Base-by-base conservation (phyloP, 2,797 vertebrate genomes). In the Knipowitschia caucasica region DNA sequence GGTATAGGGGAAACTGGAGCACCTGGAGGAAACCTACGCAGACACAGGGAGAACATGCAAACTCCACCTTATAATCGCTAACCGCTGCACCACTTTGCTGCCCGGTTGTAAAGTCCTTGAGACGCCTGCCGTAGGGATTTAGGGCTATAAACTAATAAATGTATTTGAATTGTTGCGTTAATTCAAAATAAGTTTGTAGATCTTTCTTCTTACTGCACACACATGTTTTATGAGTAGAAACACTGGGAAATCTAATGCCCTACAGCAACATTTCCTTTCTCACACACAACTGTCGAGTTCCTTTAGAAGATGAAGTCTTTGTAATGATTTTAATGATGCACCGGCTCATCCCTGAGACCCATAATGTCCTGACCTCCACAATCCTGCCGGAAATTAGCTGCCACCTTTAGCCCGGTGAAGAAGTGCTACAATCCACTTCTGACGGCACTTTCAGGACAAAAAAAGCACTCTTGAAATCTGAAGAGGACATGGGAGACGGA, bases 361-460 rank as follows among this genome's bases (percentile, higher is more conserved):
- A 52, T 7, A 1, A 38, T 20, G 53, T 18, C 29, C 4, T 56
- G 62, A 69, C 42, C 55, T 53, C 34, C 3, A 10, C 8, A 49
- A 73, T 24, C 17, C 47, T 18, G 0, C 1, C 63, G 69, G 65
- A 83, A 75, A 82, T 83, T 40, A 72, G 56, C 38, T 33, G 56
- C 75, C 59, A 63, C 57, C 54, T 71, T 66, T 69, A 33, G 39
- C 34, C 56, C 2, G 30, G 12, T 8, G 40, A 23, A 53, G 43
- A 46, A 42, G 34, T 20, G n/a, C 36, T n/a, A 30, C 31, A 29
- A 55, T 56, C 40, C 44, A 53, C 50, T 36, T 43, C 39, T 12
- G 14, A 33, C 40, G 38, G 47, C 24, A 33, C 9, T 53, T 74
- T 71, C 33, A 56, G 62, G 11, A 70, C 63, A 55, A 69, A 52